Conservation (phyloP, 2,888 invertebrate genomes). For the Ornithoptera alexandrae region DNA sequence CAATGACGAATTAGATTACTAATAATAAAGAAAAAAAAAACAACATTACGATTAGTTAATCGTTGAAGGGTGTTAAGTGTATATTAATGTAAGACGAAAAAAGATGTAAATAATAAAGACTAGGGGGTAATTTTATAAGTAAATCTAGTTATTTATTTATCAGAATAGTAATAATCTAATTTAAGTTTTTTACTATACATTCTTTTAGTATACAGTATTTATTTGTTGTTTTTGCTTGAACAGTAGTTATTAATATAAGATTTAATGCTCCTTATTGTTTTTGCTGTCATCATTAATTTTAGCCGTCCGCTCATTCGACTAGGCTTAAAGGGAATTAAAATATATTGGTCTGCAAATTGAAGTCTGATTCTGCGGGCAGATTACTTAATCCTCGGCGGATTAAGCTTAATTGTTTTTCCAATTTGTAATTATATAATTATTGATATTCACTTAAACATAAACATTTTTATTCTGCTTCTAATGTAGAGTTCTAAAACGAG, state of each 20-base stretch:
- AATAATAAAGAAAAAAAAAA: too few relatives aligned
- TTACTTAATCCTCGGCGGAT: conserved; percentile 47
- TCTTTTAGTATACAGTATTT: not conserved
- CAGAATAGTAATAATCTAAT: too few relatives aligned
- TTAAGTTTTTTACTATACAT: too few relatives aligned
- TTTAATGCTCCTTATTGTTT: not conserved
- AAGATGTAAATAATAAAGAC: too few relatives aligned
- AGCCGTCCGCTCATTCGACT: conserved; percentile 56
- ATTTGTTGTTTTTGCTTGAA: not conserved
- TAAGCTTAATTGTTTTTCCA: not conserved
- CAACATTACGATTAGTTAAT: too few relatives aligned
- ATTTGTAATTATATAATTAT: not conserved
- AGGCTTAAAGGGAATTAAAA: conserved; percentile 58
- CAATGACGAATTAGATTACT: too few relatives aligned
- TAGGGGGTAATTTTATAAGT: too few relatives aligned
- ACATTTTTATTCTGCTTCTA: too few relatives aligned
- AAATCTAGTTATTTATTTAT: too few relatives aligned
- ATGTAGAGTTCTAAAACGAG: too few relatives aligned
- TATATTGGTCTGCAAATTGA: conserved; percentile 69
- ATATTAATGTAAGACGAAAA: too few relatives aligned
- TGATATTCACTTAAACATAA: not conserved
- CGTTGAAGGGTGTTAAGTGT: too few relatives aligned
- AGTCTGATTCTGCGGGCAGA: conserved; percentile 59
- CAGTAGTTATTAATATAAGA: not conserved
- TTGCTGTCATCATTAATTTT: conserved; percentile 44